Evolutionary conservation across 2,797 vertebrate genomes (phyloP).

Genomic region (Megaceryle alcyon): DNA sequence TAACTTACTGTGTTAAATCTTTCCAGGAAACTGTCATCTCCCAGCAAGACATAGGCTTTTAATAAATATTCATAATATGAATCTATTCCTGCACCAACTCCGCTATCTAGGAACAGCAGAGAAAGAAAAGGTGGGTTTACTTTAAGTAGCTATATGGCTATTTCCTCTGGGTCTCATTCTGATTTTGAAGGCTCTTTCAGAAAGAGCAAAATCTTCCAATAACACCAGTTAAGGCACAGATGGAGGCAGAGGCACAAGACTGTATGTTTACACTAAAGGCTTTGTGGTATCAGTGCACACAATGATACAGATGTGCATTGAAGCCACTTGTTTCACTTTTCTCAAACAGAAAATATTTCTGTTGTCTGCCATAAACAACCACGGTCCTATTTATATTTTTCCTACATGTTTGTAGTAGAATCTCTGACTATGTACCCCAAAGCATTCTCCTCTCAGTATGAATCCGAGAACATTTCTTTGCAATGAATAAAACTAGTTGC

Average conservation of each 20-base stretch:
- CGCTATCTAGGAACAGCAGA: constrained; percentile 85
- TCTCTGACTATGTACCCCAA: background rate
- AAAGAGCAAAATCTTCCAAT: background rate
- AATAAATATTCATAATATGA: constrained; percentile 99
- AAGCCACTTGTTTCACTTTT: background rate
- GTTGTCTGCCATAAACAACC: background rate
- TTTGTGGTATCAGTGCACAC: background rate
- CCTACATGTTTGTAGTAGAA: background rate
- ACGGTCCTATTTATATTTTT: background rate
- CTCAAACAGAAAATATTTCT: background rate
- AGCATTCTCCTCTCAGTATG: background rate
- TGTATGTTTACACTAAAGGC: background rate
- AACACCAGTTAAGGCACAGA: background rate
- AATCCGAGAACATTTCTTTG: background rate
- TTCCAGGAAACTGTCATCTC: constrained; percentile 95
- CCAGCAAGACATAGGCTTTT: constrained; percentile 96
- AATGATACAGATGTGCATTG: accelerated
- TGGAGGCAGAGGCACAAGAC: background rate
- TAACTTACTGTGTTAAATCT: constrained; percentile 96
- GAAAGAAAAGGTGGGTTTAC: constrained; percentile 33
- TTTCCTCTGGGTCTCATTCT: background rate
- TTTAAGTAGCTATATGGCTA: background rate
- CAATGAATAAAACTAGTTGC: background rate
- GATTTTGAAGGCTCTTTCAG: background rate
- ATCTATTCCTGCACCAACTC: constrained; percentile 99